These are phyloP conservation scores for Rousettus madagascariensis DNA, from an alignment of 2,797 vertebrate genomes.

Conservation along the genomic window DNA sequence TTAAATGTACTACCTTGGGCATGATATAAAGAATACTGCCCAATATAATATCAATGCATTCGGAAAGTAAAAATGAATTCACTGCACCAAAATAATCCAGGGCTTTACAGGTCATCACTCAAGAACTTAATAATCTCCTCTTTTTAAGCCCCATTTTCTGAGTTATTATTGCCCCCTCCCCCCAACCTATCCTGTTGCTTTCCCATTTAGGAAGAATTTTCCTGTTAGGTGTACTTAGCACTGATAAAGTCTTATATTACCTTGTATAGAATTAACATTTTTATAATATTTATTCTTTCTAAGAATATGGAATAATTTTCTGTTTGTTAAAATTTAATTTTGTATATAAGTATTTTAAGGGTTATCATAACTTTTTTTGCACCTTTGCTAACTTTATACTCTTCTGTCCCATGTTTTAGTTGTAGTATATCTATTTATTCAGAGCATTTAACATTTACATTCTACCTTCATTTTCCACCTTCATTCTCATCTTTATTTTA, in stretches of 20 bases:
- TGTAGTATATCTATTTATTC: background rate
- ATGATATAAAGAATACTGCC: background rate
- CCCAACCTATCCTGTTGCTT: background rate
- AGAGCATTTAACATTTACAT: background rate
- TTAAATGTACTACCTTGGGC: background rate
- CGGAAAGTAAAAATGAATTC: background rate
- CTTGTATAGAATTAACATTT: background rate
- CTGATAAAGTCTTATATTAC: background rate
- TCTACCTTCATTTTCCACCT: background rate
- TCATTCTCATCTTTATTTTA: conserved; percentile 4
- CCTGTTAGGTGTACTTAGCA: background rate
- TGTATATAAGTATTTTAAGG: background rate
- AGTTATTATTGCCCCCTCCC: background rate
- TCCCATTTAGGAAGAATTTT: background rate
- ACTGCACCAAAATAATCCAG: background rate
- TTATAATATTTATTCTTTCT: background rate
- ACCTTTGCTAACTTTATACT: background rate
- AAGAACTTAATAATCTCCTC: background rate
- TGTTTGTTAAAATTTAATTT: background rate
- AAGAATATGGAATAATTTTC: background rate
- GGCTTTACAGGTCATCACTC: background rate
- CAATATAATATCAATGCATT: background rate
- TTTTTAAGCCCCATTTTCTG: background rate
- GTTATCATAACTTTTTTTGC: background rate
- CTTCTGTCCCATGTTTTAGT: background rate